These are phyloP conservation scores for Amniataba percoides DNA, from an alignment of 2,797 vertebrate species.

Conservation along the genomic window DNA sequence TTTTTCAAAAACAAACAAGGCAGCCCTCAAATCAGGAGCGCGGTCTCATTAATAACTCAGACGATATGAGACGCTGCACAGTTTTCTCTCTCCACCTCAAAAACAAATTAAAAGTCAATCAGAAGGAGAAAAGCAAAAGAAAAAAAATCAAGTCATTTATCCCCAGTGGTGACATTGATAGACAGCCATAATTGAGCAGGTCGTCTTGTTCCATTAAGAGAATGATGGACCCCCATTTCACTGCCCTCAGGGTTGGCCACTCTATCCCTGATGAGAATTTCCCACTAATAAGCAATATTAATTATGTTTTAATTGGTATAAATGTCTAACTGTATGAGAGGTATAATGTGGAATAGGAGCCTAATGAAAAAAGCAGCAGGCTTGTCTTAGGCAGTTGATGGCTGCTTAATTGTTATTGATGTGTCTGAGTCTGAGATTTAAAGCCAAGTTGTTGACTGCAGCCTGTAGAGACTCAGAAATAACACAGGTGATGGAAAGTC, in stretches of 20 bases:
- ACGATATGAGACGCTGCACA: constrained; percentile 62
- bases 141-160: constrained; percentile 76
- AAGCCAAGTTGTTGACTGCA: constrained; percentile 44
- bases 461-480: constrained; percentile 25
- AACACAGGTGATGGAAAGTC: constrained; percentile 18
- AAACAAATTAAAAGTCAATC: constrained; percentile 83
- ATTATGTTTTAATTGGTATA: constrained; percentile 88
- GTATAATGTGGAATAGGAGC: constrained; percentile 74
- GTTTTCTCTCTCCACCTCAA: constrained; percentile 60
- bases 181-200: constrained; percentile 85
- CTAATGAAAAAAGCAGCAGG: constrained; percentile 81
- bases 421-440: constrained; percentile 60
- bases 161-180: constrained; percentile 81
- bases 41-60: constrained; percentile 76
- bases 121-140: constrained; percentile 62
- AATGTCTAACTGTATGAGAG: constrained; percentile 81
- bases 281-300: constrained; percentile 86
- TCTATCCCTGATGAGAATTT: constrained; percentile 82
- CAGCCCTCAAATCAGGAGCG: constrained; percentile 71
- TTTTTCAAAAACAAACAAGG: constrained; percentile 68
- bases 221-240: constrained; percentile 74
- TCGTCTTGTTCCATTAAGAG: constrained; percentile 81
- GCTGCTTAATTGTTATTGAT: constrained; percentile 87
- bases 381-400: constrained; percentile 73
- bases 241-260: constrained; percentile 76